A percentile compares a stretch with the other conserved stretches of the same genome.
Conservation (phyloP, 2,113 vertebrate genomes). For the Solea solea region DNA sequence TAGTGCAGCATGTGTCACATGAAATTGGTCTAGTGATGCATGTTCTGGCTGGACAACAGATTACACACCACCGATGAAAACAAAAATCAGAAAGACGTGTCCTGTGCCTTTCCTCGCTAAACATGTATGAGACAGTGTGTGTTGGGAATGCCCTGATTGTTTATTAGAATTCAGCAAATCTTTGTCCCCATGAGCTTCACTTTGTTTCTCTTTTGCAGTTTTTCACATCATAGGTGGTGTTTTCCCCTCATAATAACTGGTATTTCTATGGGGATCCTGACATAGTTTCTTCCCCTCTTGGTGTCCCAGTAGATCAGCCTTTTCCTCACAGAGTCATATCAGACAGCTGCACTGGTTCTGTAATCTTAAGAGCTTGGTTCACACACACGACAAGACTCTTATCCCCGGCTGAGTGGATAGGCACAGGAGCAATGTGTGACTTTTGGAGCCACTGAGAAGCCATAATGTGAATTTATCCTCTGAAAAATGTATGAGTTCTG, state of each 20-base stretch:
- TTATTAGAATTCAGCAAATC: background rate
- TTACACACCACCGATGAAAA: background rate
- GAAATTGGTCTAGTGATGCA: constrained; percentile 18
- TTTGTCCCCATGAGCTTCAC: no score
- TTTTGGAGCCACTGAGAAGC: constrained; percentile 26
- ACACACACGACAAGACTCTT: constrained; percentile 57
- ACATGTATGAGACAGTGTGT: constrained; percentile 1
- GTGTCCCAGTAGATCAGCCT: constrained; percentile 26
- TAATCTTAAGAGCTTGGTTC: constrained; percentile 41
- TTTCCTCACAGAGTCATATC: constrained; percentile 21
- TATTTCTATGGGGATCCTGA: constrained; percentile 23
- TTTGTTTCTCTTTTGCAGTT: background rate
- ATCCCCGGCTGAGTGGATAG: constrained; percentile 32
- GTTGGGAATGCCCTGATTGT: background rate
- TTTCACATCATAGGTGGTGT: background rate
- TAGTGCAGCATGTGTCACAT: constrained; percentile 9
- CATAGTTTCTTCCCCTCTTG: constrained; percentile 16
- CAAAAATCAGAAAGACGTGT: background rate
- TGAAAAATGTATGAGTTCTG: constrained; percentile 36
- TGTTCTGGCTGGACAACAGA: constrained; percentile 10
- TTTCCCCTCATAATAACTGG: background rate
- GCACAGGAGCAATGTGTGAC: constrained; percentile 12
- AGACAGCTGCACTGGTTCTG: constrained; percentile 21
- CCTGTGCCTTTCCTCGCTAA: background rate
- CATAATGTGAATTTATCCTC: constrained; percentile 34